Base-by-base conservation (phyloP, 2,888 invertebrate species). In the Hydriomena furcata region DNA sequence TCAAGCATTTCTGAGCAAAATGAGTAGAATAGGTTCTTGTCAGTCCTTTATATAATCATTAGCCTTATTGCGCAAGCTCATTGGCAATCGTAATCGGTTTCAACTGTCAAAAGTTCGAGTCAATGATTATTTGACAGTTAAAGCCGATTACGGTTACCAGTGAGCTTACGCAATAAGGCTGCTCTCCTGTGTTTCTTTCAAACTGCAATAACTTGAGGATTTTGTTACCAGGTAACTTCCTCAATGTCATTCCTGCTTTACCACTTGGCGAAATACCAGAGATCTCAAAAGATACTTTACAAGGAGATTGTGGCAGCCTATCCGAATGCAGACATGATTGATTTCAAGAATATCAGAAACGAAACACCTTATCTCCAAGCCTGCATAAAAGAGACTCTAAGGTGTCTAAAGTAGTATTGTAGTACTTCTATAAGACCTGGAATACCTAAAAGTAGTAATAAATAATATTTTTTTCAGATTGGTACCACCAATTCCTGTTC, bases 171-270 rank as follows among this genome's bases (percentile, higher is more conserved):
- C 17, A n/a, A n/a, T n/a, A n/a, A n/a, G n/a, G n/a, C n/a, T n/a
- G n/a, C n/a, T n/a, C n/a, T n/a, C n/a, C n/a, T 17, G 17, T 17
- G 17, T 4, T 17, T 17, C 17, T 4, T 17, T 17, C 17, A 17
- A 4, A 4, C 17, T 2, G 17, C 2, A 2, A 3, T 17, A 17
- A 17, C 17, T 17, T 17, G 17, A 17, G 4, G 17, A 2, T 3
- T 31, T 25, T 30, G 4, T 17, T 36, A 30, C 7, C 65, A 93
- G 93, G 91, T 93, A 4, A 83, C 92, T 0, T 93, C 93, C 53
- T 91, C 93, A 1, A 89, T 92, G 65, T 90, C 92, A 0, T 94
- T 94, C 65, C 66, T 94, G 20, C 61, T 95, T 45, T 95, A 94
- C 68, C 91, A 93, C 64, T 76, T 96, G 61, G 93, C 95, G 0